Base-by-base conservation (phyloP, 30 jellyfish, hydroid and myxozoan genomes). In the Nemopilema nomurai region DNA sequence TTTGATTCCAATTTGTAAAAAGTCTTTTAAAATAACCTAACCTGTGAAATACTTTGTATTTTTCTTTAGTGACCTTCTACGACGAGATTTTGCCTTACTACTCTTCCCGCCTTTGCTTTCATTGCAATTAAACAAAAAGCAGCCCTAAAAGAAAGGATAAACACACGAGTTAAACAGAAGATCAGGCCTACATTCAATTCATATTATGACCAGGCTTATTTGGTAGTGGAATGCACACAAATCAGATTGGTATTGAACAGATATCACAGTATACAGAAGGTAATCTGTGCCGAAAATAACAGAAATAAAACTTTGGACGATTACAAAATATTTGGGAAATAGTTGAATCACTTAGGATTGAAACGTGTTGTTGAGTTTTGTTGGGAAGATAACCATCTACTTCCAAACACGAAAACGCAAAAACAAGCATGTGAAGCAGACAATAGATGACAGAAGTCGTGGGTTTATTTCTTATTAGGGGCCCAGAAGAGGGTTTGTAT, bases 21-120 rank as follows among this genome's bases (percentile, higher is more conserved):
- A 27, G 24, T 41, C 17, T 22, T 16, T 28, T 41, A 6, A 41
- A 41, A 31, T 28, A 20, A 8, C 19, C 83, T 73, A 19, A 84
- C 93, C 87, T 21, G 81, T 79, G 31, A 79, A 79, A 51, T 79
- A 66, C 65, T 49, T 71, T 66, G 89, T 57, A 0, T 79, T 50
- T 50, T 31, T 65, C 50, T 41, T 79, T 19, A 21, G n/a, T 66
- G 89, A 79, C 68, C 89, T 32, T 51, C 73, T 79, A 29, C 72
- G 67, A 16, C 23, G 75, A 9, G 18, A 22, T 49, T 49, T 65
- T 49, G 28, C 24, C 1, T 65, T 67, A 31, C n/a, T 79, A 20
- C 52, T 27, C 23, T 49, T 21, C 24, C 28, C 57, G 21, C 24
- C 33, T 65, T 69, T 52, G 63, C 66, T 29, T 63, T 49, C 76